These are phyloP conservation scores for Dipodomys stephensi DNA, from an alignment of 2,113 vertebrate species.

Conservation along the genomic window DNA sequence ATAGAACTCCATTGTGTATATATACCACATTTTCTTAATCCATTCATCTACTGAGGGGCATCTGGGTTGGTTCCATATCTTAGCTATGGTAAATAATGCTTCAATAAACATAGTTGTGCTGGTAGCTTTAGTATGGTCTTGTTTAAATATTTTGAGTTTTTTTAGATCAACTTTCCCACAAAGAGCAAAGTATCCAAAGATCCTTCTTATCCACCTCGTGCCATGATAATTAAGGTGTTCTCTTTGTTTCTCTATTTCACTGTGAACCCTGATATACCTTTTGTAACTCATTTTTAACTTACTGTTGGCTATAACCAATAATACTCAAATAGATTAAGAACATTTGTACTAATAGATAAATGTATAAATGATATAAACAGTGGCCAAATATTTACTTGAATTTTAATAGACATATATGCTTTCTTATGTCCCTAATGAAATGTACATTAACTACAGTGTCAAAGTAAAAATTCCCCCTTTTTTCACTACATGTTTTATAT, in stretches of 20 bases:
- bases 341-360: not conserved
- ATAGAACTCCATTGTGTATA: too few relatives aligned
- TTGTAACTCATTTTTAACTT: not conserved
- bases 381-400: not conserved
- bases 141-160: not conserved
- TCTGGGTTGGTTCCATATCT: too few relatives aligned
- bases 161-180: not conserved
- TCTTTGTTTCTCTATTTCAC: not conserved
- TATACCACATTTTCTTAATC: too few relatives aligned
- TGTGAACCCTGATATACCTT: not conserved
- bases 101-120: too few relatives aligned
- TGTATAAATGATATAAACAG: not conserved
- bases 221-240: not conserved
- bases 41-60: too few relatives aligned
- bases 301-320: not conserved
- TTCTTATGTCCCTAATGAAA: not conserved
- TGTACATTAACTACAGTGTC: not conserved
- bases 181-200: not conserved
- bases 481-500: not conserved
- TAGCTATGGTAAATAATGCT: too few relatives aligned
- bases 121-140: too few relatives aligned
- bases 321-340: slow-evolving; percentile 1
- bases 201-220: not conserved
- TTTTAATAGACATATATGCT: not conserved
- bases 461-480: not conserved